Evolutionary conservation across 2,888 invertebrate species (phyloP).

Genomic region (Rambutsinella grinnellia): DNA sequence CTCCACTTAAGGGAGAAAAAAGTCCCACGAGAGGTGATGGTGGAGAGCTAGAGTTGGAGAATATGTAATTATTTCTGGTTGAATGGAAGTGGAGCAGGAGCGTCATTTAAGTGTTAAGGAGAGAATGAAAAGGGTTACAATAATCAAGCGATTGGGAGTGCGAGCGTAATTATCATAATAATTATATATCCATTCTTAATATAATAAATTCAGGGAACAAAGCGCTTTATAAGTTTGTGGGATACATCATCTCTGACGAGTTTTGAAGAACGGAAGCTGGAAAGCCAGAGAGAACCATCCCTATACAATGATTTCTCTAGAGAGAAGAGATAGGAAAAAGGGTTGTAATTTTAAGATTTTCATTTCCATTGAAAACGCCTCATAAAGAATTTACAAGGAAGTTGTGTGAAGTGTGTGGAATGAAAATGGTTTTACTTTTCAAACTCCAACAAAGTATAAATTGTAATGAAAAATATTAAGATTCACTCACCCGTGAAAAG

Average conservation of each 20-base stretch:
- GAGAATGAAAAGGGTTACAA: background rate
- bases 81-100: background rate
- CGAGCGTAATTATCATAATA: constrained; percentile 43
- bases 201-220: background rate
- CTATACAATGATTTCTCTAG: no score
- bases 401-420: no score
- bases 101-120: background rate
- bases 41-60: background rate
- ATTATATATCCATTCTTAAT: constrained; percentile 1
- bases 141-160: background rate
- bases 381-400: no score
- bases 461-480: no score
- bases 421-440: no score
- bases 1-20: background rate
- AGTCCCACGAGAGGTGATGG: background rate
- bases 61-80: background rate
- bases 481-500: constrained; percentile 62
- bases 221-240: no score
- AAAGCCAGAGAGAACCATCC: background rate
- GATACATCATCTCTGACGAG: no score
- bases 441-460: background rate
- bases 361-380: no score
- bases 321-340: no score
- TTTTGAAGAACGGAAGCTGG: constrained; percentile 5
- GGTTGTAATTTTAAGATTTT: no score